Percentiles rank a stretch among this genome's conserved stretches.
Conservation (phyloP, 2,888 invertebrate species). For the Cerceris ruficornis region DNA sequence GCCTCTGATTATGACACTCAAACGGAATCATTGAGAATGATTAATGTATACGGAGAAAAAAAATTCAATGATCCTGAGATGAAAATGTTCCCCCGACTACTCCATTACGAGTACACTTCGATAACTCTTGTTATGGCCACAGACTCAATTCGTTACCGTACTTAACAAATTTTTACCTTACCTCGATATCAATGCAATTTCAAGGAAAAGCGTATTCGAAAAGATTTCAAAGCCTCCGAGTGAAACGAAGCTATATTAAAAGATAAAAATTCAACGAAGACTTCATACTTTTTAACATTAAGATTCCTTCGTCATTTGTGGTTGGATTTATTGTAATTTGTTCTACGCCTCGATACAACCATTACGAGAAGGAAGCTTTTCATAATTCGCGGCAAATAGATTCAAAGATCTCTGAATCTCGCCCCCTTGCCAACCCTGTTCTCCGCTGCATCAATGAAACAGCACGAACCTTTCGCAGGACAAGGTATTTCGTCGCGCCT, state of each 20-base stretch:
- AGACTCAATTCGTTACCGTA: too few species aligned
- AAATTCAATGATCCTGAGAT: slow-evolving; percentile 13
- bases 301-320: not conserved
- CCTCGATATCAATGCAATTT: too few species aligned
- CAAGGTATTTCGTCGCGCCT: slow-evolving; percentile 44
- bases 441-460: slow-evolving; percentile 24
- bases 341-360: not conserved
- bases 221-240: too few species aligned
- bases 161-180: too few species aligned
- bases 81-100: slow-evolving; percentile 12
- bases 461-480: slow-evolving; percentile 19
- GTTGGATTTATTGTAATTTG: not conserved
- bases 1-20: slow-evolving; percentile 24
- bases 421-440: slow-evolving; percentile 6
- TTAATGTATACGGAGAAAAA: not conserved
- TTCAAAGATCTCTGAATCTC: slow-evolving; percentile 38
- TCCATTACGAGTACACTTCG: not conserved
- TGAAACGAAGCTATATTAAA: too few species aligned
- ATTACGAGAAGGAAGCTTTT: not conserved
- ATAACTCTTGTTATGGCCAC: too few species aligned
- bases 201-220: too few species aligned
- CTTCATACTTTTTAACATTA: not conserved
- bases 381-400: slow-evolving; percentile 31
- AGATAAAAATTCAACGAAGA: too few species aligned
- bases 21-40: slow-evolving; percentile 18